Evolutionary conservation across 2,113 vertebrate genomes (phyloP).

Genomic region (Elephas maximus): DNA sequence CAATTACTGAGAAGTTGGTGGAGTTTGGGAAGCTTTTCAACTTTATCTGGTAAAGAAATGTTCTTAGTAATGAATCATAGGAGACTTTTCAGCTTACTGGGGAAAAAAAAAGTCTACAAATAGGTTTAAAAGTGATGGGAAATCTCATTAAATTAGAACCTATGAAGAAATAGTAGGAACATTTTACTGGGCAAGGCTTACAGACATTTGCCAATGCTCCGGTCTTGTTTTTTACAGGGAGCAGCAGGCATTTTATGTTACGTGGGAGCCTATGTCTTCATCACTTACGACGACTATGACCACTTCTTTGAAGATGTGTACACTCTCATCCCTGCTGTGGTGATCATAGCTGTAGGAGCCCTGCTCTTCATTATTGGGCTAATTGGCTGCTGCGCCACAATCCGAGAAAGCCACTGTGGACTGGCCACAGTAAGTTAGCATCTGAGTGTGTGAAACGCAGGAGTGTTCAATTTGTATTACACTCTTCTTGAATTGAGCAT

Average conservation of each 20-base stretch:
- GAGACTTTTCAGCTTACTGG: not conserved
- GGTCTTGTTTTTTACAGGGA: slow-evolving; percentile 88
- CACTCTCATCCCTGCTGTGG: slow-evolving; percentile 95
- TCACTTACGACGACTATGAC: slow-evolving; percentile 98
- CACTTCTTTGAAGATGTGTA: slow-evolving; percentile 99
- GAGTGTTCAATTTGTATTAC: not conserved
- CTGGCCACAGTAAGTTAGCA: slow-evolving; percentile 94
- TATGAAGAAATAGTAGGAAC: not conserved
- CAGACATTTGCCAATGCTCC: not conserved
- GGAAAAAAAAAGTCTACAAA: not conserved
- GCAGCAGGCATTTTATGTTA: slow-evolving; percentile 98
- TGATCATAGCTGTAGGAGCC: slow-evolving; percentile 96
- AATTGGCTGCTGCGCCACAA: slow-evolving; percentile 98
- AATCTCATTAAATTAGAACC: not conserved
- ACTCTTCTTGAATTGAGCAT: not conserved
- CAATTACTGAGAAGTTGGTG: not conserved
- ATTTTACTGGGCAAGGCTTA: not conserved
- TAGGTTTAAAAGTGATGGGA: slow-evolving; percentile 45
- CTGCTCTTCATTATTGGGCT: slow-evolving; percentile 98
- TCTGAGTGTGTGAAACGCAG: accelerated
- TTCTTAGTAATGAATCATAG: not conserved
- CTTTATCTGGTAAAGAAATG: not conserved
- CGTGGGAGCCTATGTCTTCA: slow-evolving; percentile 99
- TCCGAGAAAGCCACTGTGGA: slow-evolving; percentile 97
- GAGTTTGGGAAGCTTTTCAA: slow-evolving; percentile 44